These are phyloP conservation scores for Taurulus bubalis DNA, from an alignment of 2,113 vertebrate species.

Conservation along the genomic window DNA sequence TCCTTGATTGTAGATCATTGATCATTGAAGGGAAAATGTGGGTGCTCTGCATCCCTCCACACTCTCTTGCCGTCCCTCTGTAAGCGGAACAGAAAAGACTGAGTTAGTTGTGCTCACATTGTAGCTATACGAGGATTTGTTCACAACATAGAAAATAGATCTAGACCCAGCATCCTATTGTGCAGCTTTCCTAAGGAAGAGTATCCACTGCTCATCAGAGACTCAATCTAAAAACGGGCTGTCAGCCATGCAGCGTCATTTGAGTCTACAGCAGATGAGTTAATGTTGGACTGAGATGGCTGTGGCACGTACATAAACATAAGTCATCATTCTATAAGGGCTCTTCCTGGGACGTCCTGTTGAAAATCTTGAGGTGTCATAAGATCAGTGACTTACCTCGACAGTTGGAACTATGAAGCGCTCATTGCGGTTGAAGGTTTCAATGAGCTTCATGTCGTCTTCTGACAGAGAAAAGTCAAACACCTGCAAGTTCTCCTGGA, in stretches of 20 bases:
- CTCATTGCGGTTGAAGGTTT: slow-evolving; percentile 71
- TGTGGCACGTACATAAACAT: background rate
- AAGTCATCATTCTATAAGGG: background rate
- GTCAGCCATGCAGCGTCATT: slow-evolving; percentile 6
- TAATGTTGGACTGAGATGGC: background rate
- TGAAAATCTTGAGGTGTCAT: background rate
- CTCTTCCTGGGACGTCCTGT: background rate
- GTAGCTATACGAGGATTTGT: background rate
- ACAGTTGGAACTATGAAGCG: slow-evolving; percentile 77
- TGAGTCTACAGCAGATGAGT: slow-evolving; percentile 3
- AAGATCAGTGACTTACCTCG: slow-evolving; percentile 59
- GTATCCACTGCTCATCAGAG: background rate
- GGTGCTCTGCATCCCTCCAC: slow-evolving; percentile 82
- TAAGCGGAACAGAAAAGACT: background rate
- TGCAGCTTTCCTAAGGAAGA: background rate
- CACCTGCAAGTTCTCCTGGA: slow-evolving; percentile 82
- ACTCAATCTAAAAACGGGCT: slow-evolving; percentile 5
- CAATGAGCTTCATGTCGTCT: slow-evolving; percentile 76
- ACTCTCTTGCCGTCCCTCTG: slow-evolving; percentile 76
- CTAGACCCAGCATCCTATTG: background rate
- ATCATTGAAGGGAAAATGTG: slow-evolving; percentile 82
- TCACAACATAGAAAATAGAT: background rate
- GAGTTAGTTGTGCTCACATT: too few species aligned
- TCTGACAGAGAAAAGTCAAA: slow-evolving; percentile 81
- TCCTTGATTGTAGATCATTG: slow-evolving; percentile 41